Percentiles rank a stretch among this genome's conserved stretches.
Conservation (phyloP, 2,797 vertebrate species). For the Notolepis coatsorum region DNA sequence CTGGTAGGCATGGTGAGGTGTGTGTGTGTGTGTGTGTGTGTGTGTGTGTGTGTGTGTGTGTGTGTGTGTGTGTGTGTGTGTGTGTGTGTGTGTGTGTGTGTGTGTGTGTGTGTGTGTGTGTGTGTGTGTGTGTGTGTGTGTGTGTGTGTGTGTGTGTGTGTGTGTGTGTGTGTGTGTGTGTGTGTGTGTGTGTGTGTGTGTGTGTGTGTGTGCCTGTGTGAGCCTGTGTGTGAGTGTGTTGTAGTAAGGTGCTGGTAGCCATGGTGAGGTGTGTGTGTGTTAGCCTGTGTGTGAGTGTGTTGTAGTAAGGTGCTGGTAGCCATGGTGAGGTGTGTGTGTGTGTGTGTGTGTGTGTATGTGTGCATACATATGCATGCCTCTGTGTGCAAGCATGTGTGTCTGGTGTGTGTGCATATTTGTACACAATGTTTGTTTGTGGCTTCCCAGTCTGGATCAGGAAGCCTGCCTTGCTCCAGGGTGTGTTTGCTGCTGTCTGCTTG, state of each 20-base stretch:
- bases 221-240: not conserved
- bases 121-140: not conserved
- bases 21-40: constrained; percentile 9
- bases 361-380: constrained; percentile 22
- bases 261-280: not conserved
- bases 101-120: not conserved
- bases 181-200: not conserved
- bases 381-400: too few relatives aligned
- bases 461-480: constrained; percentile 28
- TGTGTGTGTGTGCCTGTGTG: too few relatives aligned
- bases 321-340: constrained; percentile 28
- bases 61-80: constrained; percentile 27
- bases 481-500: constrained; percentile 25
- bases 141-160: not conserved
- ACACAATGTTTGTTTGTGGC: not conserved
- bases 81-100: not conserved
- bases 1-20: not conserved
- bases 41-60: constrained; percentile 13
- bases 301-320: constrained; percentile 42
- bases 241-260: too few relatives aligned
- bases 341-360: constrained; percentile 10
- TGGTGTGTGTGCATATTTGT: not conserved
- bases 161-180: not conserved
- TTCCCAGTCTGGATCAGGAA: not conserved
- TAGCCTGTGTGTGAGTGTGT: constrained; percentile 3